These are phyloP conservation scores for Empis stercorea DNA, from an alignment of 2,888 invertebrate species.

Conservation along the genomic window DNA sequence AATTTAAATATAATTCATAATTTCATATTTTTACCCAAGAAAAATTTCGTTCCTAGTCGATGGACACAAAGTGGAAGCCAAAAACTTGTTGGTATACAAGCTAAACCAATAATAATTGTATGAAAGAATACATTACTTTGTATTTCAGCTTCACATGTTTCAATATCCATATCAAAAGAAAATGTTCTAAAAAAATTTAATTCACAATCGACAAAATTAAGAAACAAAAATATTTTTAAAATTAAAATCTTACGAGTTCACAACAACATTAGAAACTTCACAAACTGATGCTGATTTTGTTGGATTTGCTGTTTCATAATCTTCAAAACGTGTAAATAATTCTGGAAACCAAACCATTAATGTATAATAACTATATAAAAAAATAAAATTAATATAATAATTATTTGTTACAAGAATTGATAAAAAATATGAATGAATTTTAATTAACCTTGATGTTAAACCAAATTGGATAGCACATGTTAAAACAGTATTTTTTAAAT, in stretches of 20 bases:
- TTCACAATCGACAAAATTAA: too few species aligned
- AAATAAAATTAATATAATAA: background rate
- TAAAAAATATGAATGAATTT: too few species aligned
- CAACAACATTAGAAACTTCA: slow-evolving; percentile 56
- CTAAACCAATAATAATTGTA: slow-evolving; percentile 65
- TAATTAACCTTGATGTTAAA: slow-evolving; percentile 54
- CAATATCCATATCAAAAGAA: slow-evolving; percentile 19
- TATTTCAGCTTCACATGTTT: slow-evolving; percentile 47
- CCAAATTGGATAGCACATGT: slow-evolving; percentile 76
- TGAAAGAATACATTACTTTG: slow-evolving; percentile 57
- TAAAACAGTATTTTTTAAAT: slow-evolving; percentile 59
- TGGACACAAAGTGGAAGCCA: slow-evolving; percentile 69
- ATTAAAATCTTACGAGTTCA: slow-evolving; percentile 16
- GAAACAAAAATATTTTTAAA: too few species aligned
- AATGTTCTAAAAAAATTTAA: background rate
- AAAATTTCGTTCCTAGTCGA: slow-evolving; percentile 67
- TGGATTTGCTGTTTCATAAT: slow-evolving; percentile 53
- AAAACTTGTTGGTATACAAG: slow-evolving; percentile 67
- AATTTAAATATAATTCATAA: background rate
- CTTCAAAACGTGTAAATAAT: slow-evolving; percentile 70
- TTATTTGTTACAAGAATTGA: background rate
- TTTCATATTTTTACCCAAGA: slow-evolving; percentile 63
- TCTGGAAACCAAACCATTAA: slow-evolving; percentile 89
- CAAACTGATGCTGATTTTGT: slow-evolving; percentile 60
- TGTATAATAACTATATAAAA: slow-evolving; percentile 72